Conservation (phyloP, 2,888 invertebrate genomes). For the Vanessa cardui region DNA sequence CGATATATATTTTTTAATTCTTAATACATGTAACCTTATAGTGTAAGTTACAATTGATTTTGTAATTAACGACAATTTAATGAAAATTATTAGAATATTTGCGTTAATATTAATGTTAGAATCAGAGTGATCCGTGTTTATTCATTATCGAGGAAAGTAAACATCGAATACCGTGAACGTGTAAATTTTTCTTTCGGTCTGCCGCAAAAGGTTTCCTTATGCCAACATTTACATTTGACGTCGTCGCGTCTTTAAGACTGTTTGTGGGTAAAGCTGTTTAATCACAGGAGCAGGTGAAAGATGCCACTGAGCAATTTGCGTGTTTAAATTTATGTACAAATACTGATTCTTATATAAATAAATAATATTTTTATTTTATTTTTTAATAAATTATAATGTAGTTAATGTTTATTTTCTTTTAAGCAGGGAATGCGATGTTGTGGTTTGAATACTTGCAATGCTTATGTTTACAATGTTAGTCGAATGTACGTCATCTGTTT, state of each 20-base stretch:
- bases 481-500: no score
- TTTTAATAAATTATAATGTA: neutral
- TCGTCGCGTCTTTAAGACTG: conserved; percentile 55
- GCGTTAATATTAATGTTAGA: neutral
- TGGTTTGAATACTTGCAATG: no score
- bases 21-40: no score
- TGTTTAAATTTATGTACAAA: conserved; percentile 76
- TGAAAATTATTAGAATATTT: neutral
- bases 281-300: conserved; percentile 74
- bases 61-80: neutral
- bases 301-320: conserved; percentile 68
- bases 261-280: conserved; percentile 73
- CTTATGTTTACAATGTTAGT: no score
- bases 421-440: neutral
- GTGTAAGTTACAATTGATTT: neutral
- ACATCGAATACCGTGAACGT: conserved; percentile 51
- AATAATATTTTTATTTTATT: conserved; percentile 31
- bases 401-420: neutral
- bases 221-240: conserved; percentile 75
- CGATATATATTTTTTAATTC: no score
- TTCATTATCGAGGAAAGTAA: conserved; percentile 29
- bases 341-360: conserved; percentile 54
- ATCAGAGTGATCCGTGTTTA: conserved; percentile 20
- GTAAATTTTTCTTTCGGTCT: conserved; percentile 65
- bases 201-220: conserved; percentile 66